A percentile compares a stretch with the other conserved stretches of the same genome.
These are phyloP conservation scores for Pelecanus crispus DNA, from an alignment of 2,113 vertebrate species.

Conservation along the genomic window DNA sequence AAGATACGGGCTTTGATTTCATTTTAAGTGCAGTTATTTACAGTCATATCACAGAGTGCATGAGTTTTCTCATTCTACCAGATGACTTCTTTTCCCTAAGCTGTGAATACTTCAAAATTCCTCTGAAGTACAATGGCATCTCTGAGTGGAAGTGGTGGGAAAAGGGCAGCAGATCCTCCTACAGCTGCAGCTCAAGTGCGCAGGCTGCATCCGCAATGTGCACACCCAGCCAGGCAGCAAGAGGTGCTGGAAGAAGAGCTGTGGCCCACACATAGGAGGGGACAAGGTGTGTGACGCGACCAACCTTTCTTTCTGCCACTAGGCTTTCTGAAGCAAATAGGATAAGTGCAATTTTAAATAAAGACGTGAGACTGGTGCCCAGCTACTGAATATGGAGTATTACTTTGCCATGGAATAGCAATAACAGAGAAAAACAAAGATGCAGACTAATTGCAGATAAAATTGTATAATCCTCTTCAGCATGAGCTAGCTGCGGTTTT, in stretches of 20 bases:
- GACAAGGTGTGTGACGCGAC: rapidly evolving
- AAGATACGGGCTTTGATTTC: not conserved
- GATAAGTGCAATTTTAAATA: not conserved
- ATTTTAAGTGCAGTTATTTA: constrained; percentile 46
- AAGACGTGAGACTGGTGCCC: not conserved
- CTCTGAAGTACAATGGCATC: not conserved
- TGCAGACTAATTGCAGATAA: not conserved
- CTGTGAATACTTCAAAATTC: not conserved
- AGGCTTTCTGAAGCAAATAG: not conserved
- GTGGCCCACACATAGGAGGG: not conserved
- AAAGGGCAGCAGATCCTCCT: not conserved
- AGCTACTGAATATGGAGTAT: not conserved
- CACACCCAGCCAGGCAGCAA: not conserved
- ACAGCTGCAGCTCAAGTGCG: rapidly evolving
- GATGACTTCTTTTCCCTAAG: not conserved
- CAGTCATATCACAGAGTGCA: not conserved
- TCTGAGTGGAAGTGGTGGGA: not conserved
- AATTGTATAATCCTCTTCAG: not conserved
- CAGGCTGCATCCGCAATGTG: not conserved
- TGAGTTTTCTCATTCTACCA: not conserved
- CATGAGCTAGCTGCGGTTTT: not conserved
- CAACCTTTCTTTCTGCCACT: not conserved
- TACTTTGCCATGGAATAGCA: not conserved
- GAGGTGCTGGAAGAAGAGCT: not conserved
- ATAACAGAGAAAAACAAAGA: not conserved